Conservation (phyloP, 2,888 invertebrate genomes). For the Papilio demoleus region DNA sequence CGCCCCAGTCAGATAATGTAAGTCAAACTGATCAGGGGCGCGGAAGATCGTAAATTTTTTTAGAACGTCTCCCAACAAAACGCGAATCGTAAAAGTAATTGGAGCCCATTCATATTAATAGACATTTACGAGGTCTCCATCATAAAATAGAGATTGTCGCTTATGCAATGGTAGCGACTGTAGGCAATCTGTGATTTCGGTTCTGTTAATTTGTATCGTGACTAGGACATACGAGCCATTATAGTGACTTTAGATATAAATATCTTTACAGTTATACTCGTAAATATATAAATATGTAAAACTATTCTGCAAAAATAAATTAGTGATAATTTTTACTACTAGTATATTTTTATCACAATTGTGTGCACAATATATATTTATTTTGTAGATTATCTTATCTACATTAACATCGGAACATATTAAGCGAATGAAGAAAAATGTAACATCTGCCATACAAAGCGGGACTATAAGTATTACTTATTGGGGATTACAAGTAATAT, state of each 20-base stretch:
- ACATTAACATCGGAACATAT: background rate
- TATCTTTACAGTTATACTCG: constrained; percentile 5
- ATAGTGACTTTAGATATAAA: constrained; percentile 44
- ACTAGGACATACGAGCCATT: constrained; percentile 65
- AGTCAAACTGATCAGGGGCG: constrained; percentile 72
- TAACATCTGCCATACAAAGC: constrained; percentile 39
- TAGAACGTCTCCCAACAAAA: constrained; percentile 78
- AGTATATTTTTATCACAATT: background rate
- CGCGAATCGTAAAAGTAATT: constrained; percentile 83
- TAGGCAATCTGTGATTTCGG: constrained; percentile 58
- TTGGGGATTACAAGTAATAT: constrained; percentile 44
- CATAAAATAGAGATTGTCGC: constrained; percentile 83
- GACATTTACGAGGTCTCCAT: constrained; percentile 80
- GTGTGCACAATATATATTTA: background rate
- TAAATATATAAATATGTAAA: background rate
- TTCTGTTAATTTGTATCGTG: constrained; percentile 69
- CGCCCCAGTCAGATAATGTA: constrained; percentile 62
- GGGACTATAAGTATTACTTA: constrained; percentile 38
- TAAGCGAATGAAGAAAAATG: constrained; percentile 19
- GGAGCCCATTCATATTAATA: constrained; percentile 84
- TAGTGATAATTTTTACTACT: background rate
- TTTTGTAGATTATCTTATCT: background rate
- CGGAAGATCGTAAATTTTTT: constrained; percentile 79
- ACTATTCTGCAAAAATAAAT: background rate
- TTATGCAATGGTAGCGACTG: constrained; percentile 69